Base-by-base conservation (phyloP, 1,140 invertebrate species). In the Tetragnatha versicolor region DNA sequence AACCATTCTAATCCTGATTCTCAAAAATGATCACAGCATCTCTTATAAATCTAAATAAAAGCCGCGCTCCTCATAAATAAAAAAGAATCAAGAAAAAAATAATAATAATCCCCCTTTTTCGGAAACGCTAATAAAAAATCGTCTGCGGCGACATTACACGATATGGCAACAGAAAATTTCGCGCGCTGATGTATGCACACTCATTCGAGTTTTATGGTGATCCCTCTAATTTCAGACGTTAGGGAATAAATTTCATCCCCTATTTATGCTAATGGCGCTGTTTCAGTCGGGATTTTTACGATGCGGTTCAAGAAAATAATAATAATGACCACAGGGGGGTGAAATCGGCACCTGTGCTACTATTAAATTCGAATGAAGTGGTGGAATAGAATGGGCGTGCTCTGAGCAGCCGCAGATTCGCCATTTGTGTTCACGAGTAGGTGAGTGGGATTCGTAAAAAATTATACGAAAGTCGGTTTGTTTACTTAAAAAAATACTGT, bases 331-430 rank as follows among this genome's bases (percentile, higher is more conserved):
- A 22, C n/a, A 12, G 39, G 53, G 69, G 25, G 51, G 27, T 17
- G 10, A 58, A 55, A 29, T 39, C 33, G 51, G 68, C 51, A 72
- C 68, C 68, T 72, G 68, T 72, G 53, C 51, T 42, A 35, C 51
- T 60, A 60, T 73, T 73, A 73, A 58, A 73, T 60, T 73, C 69
- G 69, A 60, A 73, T 47, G 69, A 73, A 73, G 69, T 60, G 69
- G 69, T 60, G 39, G 69, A n/a, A 73, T 73, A 73, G 31, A 53
- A 53, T 31, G 53, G 25, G 37, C 7, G 69, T 1, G 17, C 12
- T n/a, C 14, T 29, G 49, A 51, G 55, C 12, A 20, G n/a, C n/a
- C 27, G 49, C 22, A n/a, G 47, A 53, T 51, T 17, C 45, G 68
- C 68, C 68, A 70, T 70, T 65, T 70, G 49, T 35, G 47, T n/a